Conservation (phyloP, 2,888 invertebrate genomes). For the Sthenelais limicola region DNA sequence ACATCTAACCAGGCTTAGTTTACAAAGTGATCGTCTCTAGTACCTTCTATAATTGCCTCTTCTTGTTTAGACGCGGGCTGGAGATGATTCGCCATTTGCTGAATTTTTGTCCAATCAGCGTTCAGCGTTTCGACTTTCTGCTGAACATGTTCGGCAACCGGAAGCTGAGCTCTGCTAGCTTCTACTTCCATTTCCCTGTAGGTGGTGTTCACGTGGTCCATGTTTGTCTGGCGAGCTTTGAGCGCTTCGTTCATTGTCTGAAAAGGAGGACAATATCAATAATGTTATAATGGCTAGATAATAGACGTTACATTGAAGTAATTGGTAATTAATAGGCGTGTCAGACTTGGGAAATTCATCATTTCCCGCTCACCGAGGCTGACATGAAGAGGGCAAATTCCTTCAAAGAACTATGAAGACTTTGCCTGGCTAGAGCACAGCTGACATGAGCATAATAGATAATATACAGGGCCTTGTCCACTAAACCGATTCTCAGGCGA, state of each 20-base stretch:
- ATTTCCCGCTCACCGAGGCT: too few species aligned
- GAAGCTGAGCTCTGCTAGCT: constrained; percentile 54
- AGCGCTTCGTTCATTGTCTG: constrained; percentile 66
- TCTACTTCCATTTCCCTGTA: constrained; percentile 56
- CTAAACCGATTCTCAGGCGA: too few species aligned
- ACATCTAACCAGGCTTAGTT: too few species aligned
- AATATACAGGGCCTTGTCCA: too few species aligned
- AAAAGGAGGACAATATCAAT: constrained; percentile 35
- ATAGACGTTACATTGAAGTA: too few species aligned
- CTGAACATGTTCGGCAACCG: constrained; percentile 59
- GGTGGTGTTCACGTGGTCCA: constrained; percentile 59
- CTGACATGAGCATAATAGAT: too few species aligned
- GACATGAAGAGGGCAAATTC: too few species aligned
- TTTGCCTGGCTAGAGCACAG: too few species aligned
- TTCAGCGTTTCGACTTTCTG: constrained; percentile 61
- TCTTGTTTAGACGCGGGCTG: constrained; percentile 54
- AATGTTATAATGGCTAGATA: neutral
- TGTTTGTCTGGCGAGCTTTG: constrained; percentile 56
- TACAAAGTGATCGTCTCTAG: too few species aligned
- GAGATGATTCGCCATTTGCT: constrained; percentile 59
- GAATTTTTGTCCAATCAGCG: constrained; percentile 63
- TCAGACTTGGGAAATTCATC: too few species aligned
- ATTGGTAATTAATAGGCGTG: too few species aligned
- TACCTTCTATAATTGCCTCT: constrained; percentile 50
- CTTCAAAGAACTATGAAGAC: too few species aligned